phyloP scores from a whole-genome alignment of 1,140 invertebrate species.

The Vanessa atalanta region DNA sequence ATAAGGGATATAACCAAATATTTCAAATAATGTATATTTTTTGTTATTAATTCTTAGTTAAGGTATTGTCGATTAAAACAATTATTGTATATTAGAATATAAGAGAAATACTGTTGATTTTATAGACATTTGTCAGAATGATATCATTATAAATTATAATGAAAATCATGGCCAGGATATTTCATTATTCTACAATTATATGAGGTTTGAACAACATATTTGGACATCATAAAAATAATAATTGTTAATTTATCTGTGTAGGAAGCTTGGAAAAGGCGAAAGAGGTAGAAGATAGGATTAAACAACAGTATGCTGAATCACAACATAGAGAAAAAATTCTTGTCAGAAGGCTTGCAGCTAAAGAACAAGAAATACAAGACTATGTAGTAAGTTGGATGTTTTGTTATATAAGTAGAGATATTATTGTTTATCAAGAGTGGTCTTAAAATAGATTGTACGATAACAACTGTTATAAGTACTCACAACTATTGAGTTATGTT shows the following conservation, averaged over 20 bases:
- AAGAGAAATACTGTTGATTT: slow-evolving; percentile 12
- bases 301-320: slow-evolving; percentile 90
- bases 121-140: neutral
- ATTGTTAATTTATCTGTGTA: slow-evolving; percentile 70
- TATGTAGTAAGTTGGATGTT: slow-evolving; percentile 89
- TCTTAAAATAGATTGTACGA: too few relatives aligned
- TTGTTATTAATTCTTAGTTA: slow-evolving; percentile 59
- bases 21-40: slow-evolving; percentile 4
- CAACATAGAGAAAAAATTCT: slow-evolving; percentile 95
- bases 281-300: slow-evolving; percentile 90
- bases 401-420: neutral
- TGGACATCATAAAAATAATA: too few relatives aligned
- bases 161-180: neutral
- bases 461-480: too few relatives aligned
- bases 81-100: slow-evolving; percentile 29
- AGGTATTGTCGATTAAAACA: slow-evolving; percentile 75
- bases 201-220: neutral
- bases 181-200: neutral
- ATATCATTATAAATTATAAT: neutral
- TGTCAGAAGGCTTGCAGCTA: slow-evolving; percentile 93
- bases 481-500: too few relatives aligned
- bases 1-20: neutral
- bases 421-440: neutral
- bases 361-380: slow-evolving; percentile 98
- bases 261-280: slow-evolving; percentile 88